Evolutionary conservation across 2,797 vertebrate species (phyloP).

Genomic region (Tenualosa ilisha): DNA sequence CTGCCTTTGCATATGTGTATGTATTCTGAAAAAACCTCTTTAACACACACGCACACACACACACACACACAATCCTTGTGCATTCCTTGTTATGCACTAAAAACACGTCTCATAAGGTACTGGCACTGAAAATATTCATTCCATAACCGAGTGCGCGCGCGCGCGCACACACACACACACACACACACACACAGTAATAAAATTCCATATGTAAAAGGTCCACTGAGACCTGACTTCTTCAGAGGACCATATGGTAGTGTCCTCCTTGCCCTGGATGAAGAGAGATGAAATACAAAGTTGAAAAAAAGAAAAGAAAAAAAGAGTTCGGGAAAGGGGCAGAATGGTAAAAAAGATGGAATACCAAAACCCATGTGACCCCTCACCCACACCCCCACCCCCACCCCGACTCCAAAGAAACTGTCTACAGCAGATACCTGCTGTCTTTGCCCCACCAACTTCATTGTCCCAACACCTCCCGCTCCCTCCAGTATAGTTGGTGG

Average conservation of each 20-base stretch:
- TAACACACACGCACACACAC: slow-evolving; percentile 34
- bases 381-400: not conserved
- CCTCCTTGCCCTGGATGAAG: not conserved
- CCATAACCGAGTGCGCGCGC: slow-evolving; percentile 34
- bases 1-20: slow-evolving; percentile 30
- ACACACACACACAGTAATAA: not conserved
- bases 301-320: not conserved
- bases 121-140: slow-evolving; percentile 65
- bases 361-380: too few relatives aligned
- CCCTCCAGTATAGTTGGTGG: not conserved
- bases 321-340: not conserved
- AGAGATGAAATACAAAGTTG: not conserved
- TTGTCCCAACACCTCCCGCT: too few relatives aligned
- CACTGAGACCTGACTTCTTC: not conserved
- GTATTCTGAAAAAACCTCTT: slow-evolving; percentile 6
- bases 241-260: not conserved
- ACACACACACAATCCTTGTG: slow-evolving; percentile 24
- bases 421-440: too few relatives aligned
- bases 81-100: slow-evolving; percentile 53
- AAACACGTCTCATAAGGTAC: slow-evolving; percentile 59
- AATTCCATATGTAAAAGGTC: not conserved
- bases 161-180: not conserved
- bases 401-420: too few relatives aligned
- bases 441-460: too few relatives aligned
- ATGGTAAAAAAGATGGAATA: slow-evolving; percentile 51